These are phyloP conservation scores for Quadroppia sp. DNA, from an alignment of 2,888 invertebrate species.

Conservation along the genomic window DNA sequence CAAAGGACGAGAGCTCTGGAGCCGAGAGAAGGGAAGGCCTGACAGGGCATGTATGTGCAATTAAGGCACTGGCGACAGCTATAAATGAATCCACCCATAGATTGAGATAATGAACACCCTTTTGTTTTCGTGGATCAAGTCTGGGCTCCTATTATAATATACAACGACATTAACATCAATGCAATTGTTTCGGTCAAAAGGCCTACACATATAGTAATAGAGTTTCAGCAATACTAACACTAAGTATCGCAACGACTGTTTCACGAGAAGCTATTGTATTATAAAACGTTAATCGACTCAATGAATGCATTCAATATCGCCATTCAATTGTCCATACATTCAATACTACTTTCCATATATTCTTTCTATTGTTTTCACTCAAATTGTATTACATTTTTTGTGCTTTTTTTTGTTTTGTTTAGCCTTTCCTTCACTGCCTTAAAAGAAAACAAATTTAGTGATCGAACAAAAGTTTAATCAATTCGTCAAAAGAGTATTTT, in stretches of 20 bases:
- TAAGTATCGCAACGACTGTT: not conserved
- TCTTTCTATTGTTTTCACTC: not conserved
- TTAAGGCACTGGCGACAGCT: not conserved
- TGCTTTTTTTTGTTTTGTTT: not conserved
- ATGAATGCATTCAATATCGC: not conserved
- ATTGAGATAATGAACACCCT: conserved; percentile 22
- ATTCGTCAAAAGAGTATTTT: not conserved
- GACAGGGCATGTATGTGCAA: not conserved
- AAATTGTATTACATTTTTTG: too few species aligned
- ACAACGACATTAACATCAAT: conserved; percentile 12
- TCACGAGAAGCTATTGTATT: not conserved
- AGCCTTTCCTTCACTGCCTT: not conserved
- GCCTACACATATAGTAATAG: too few species aligned
- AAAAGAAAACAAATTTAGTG: not conserved
- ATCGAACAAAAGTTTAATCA: not conserved
- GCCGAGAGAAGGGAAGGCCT: not conserved
- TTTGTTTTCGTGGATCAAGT: conserved; percentile 26
- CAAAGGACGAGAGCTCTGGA: not conserved
- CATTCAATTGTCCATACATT: not conserved
- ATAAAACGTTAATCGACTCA: conserved; percentile 12
- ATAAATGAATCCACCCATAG: conserved; percentile 31
- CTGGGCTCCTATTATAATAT: conserved; percentile 21
- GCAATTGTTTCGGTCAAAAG: not conserved
- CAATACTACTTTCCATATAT: not conserved
- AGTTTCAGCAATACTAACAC: too few species aligned